Evolutionary conservation across 2,797 vertebrate genomes (phyloP).

Genomic region (Mormyrus hasselquistii): DNA sequence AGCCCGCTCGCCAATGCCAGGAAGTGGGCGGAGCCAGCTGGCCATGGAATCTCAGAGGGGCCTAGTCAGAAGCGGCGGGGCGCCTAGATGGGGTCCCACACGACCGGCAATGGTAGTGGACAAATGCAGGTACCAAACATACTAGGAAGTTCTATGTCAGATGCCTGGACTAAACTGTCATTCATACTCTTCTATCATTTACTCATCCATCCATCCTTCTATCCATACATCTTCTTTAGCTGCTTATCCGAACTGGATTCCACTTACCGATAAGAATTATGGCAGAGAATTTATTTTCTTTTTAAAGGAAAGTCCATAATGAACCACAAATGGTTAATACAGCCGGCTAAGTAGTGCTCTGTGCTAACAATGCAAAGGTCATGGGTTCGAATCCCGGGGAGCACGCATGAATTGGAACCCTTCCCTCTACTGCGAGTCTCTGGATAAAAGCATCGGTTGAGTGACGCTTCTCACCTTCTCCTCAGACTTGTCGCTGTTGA

Average conservation of each 20-base stretch:
- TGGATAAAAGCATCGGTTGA: background rate
- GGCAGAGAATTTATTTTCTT: background rate
- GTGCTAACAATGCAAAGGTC: background rate
- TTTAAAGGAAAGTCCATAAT: background rate
- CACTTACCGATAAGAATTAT: background rate
- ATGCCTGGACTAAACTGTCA: background rate
- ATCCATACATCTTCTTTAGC: background rate
- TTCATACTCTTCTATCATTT: background rate
- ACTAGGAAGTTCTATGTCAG: background rate
- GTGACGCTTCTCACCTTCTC: constrained; percentile 44
- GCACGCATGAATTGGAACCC: background rate
- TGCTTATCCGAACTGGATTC: background rate
- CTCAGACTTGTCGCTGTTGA: constrained; percentile 53
- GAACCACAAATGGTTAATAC: background rate
- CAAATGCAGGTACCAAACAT: background rate
- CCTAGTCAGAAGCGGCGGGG: background rate
- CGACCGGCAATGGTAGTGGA: background rate
- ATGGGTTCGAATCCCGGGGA: background rate
- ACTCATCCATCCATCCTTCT: background rate
- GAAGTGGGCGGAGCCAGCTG: background rate
- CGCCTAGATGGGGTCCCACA: background rate
- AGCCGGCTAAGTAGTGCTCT: background rate
- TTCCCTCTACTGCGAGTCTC: background rate
- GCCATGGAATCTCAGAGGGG: background rate
- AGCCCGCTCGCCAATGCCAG: background rate